A percentile compares a stretch with the other conserved stretches of the same genome.
phyloP scores from a whole-genome alignment of 2,888 invertebrate genomes.

The Eilema sororculum region DNA sequence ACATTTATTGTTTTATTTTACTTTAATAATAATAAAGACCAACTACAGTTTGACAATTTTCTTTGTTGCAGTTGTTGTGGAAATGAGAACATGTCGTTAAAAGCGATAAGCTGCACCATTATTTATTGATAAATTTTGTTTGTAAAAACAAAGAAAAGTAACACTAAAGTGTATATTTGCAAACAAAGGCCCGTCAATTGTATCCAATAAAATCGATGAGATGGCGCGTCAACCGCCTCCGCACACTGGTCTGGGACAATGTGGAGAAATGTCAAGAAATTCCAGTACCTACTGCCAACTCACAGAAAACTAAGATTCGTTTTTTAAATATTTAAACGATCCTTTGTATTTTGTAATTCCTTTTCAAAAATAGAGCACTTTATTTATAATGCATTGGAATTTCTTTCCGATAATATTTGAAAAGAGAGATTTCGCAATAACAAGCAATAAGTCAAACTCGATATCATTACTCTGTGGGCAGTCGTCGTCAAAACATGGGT shows the following conservation, averaged over 20 bases:
- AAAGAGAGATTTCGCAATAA: conserved; percentile 10
- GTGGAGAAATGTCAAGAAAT: conserved; percentile 69
- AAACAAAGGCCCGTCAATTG: conserved; percentile 79
- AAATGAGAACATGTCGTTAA: conserved; percentile 52
- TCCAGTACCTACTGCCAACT: conserved; percentile 41
- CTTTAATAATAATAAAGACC: conserved; percentile 38
- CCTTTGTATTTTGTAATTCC: conserved; percentile 40
- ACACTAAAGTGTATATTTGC: conserved; percentile 68
- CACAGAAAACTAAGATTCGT: conserved; percentile 56
- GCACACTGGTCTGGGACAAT: conserved; percentile 61
- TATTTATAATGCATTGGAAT: conserved; percentile 46
- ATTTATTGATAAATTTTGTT: conserved; percentile 62
- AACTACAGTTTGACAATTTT: conserved; percentile 46
- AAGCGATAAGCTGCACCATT: conserved; percentile 52
- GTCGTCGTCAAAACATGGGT: conserved; percentile 72
- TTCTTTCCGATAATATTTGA: conserved; percentile 1
- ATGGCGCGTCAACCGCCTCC: conserved; percentile 64
- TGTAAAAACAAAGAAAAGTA: conserved; percentile 54
- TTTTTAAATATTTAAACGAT: conserved; percentile 47
- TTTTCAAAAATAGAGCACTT: conserved; percentile 42
- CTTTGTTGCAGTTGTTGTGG: conserved; percentile 28
- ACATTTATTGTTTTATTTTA: conserved; percentile 36
- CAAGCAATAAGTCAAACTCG: conserved; percentile 57
- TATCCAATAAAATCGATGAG: conserved; percentile 76
- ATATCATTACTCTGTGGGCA: conserved; percentile 66